Evolutionary conservation across 2,113 vertebrate genomes (phyloP), one percentile per base, ranked within the genome.

Genomic region (Archocentrus centrarchus): DNA sequence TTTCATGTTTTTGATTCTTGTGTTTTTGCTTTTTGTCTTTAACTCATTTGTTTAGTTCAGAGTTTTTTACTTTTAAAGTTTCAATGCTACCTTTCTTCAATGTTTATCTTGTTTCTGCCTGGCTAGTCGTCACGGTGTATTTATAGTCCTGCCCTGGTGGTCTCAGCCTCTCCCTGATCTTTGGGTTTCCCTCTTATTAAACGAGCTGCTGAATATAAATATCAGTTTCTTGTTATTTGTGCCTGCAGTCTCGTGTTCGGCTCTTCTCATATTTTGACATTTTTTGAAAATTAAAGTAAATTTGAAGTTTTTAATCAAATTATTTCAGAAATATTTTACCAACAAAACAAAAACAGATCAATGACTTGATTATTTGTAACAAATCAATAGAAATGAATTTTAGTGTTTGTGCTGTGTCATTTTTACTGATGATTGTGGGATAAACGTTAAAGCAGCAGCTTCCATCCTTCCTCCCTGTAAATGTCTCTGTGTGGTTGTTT

Each of bases 391-490:
- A 50, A 50, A 1, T 50, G 2, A 6, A 17, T 17, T 50, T 50
- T 50, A 44, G 11, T 44, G 4, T 13, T 4, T 13, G 13, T 11
- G 3, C 41, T 14, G 11, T 11, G 14, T 14, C 4, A 44, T 70
- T 70, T 24, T 50, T 70, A 47, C 64, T 50, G 37, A 80, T 9
- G 11, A 37, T 15, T 24, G 17, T 55, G 14, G 35, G 18, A 27
- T 59, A 84, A 77, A 79, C 76, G 75, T 82, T 3, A 62, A 85
- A 88, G 39, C 89, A 87, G 76, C 86, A 77, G 66, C 4, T 30
- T 17, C 2, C 24, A 7, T 24, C 18, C 22, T 1, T 57, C n/a
- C 9, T 77, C 5, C 9, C 5, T 68, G 47, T 50, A 2, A 57
- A 57, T 1, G 39, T 77, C 6, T 83, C 6, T 83, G 2, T 80